phyloP scores from a whole-genome alignment of 2,113 vertebrate species.

The Nanorana parkeri region DNA sequence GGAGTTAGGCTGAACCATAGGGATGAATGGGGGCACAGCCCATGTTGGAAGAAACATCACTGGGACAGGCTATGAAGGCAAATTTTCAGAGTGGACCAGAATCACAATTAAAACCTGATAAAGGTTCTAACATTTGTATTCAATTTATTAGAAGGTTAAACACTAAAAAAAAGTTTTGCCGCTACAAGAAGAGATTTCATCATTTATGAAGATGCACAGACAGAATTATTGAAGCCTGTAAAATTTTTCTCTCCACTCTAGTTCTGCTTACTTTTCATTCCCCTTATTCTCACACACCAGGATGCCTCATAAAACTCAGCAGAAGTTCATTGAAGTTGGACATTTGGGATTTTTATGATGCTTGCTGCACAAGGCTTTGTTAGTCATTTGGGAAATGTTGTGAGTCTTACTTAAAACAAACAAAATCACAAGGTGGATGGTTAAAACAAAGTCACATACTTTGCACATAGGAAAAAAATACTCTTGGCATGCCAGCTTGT shows the following conservation, averaged over 20 bases:
- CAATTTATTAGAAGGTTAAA: too few relatives aligned
- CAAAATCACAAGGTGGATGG: slow-evolving; percentile 50
- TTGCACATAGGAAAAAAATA: slow-evolving; percentile 28
- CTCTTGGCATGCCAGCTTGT: slow-evolving; percentile 58
- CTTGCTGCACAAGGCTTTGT: slow-evolving; percentile 1
- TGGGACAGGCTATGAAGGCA: too few relatives aligned
- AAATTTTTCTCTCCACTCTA: not conserved
- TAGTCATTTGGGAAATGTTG: slow-evolving; percentile 51
- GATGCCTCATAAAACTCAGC: slow-evolving; percentile 40
- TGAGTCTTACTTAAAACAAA: slow-evolving; percentile 49
- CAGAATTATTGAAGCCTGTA: not conserved
- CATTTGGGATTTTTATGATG: not conserved
- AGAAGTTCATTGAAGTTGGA: not conserved
- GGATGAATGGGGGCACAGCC: too few relatives aligned
- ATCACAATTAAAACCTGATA: too few relatives aligned
- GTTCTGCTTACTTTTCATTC: not conserved
- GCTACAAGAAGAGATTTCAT: too few relatives aligned
- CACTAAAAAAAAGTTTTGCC: not conserved
- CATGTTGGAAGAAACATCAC: too few relatives aligned
- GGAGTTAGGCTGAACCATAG: too few relatives aligned
- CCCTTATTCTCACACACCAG: slow-evolving; percentile 44
- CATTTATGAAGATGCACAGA: not conserved
- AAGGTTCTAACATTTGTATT: too few relatives aligned
- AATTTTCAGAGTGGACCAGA: too few relatives aligned
- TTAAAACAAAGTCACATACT: slow-evolving; percentile 40